Base-by-base conservation (phyloP, 2,113 vertebrate species). In the Pachycephala philippinensis region DNA sequence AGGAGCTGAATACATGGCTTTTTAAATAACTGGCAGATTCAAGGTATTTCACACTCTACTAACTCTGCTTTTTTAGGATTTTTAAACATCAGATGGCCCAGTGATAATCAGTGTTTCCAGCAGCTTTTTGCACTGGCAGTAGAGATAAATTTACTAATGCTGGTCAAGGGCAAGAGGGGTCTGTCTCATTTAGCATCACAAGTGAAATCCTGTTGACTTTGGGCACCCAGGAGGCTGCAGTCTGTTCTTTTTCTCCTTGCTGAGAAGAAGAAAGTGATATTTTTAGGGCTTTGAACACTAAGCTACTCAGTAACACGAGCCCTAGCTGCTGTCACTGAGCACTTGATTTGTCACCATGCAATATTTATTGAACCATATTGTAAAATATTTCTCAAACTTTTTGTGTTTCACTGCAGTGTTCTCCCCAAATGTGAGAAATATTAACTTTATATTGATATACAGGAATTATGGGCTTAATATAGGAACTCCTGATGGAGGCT, bases 1-100 rank as follows among this genome's bases (percentile, higher is more conserved):
- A 70, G 1, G 1, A 81, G 33, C 2, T 47, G 12, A 77, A 66
- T 5, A 40, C 11, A 24, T 20, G 26, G 2, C 4, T n/a, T 4
- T 26, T 75, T 4, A 16, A 83, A 76, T 39, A 86, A 24, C 7
- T 15, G n/a, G 8, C 11, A 85, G 7, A 69, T 54, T 35, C 14
- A 27, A 49, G 13, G 8, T 45, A n/a, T 53, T 80, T 81, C 11
- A 33, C 39, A n/a, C 19, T 31, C n/a, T 44, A 64, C 16, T 47
- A 37, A 40, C 37, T 24, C 2, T 74, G 20, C 3, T 44, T 63
- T 42, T 44, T 61, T 2, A 5, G 4, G 4, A 9, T 74, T 70
- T 45, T 87, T 26, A 28, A 63, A 33, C 19, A 59, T 44, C 47
- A 44, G 17, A 18, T 33, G 87, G 35, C 79, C 21, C 40, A 68